Percentiles rank a stretch among this genome's conserved stretches.
Conservation (phyloP, 1,140 invertebrate genomes). For the Belonocnema kinseyi region DNA sequence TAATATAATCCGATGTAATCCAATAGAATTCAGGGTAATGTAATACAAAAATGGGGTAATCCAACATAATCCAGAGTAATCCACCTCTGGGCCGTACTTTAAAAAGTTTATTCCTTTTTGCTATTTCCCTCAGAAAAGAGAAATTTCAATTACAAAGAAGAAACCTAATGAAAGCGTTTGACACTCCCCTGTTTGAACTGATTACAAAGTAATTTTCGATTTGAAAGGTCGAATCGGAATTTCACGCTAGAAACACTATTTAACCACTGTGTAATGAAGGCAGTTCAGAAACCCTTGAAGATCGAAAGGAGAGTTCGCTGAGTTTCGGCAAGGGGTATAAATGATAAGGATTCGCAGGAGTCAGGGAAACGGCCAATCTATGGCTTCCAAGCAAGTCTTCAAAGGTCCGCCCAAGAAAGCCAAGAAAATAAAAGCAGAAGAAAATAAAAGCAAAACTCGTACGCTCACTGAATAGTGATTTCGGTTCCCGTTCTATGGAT, state of each 20-base stretch:
- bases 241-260: constrained; percentile 4
- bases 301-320: not conserved
- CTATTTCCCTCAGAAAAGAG: too few species aligned
- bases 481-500: constrained; percentile 13
- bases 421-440: not conserved
- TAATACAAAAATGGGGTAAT: too few species aligned
- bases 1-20: too few species aligned
- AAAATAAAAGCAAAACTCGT: constrained; percentile 8
- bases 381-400: constrained; percentile 12
- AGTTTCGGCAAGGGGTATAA: constrained; percentile 16
- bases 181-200: not conserved
- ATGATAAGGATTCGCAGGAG: constrained; percentile 25
- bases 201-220: constrained; percentile 3
- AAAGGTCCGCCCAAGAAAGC: constrained; percentile 2
- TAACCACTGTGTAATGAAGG: not conserved
- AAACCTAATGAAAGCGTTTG: too few species aligned
- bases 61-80: too few species aligned
- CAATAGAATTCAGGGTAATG: too few species aligned
- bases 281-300: constrained; percentile 14
- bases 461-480: constrained; percentile 23
- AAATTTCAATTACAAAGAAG: too few species aligned
- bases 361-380: constrained; percentile 14
- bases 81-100: too few species aligned
- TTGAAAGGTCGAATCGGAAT: not conserved
- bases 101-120: too few species aligned